Evolutionary conservation across 2,797 vertebrate genomes (phyloP).

Genomic region (Squalus acanthias): DNA sequence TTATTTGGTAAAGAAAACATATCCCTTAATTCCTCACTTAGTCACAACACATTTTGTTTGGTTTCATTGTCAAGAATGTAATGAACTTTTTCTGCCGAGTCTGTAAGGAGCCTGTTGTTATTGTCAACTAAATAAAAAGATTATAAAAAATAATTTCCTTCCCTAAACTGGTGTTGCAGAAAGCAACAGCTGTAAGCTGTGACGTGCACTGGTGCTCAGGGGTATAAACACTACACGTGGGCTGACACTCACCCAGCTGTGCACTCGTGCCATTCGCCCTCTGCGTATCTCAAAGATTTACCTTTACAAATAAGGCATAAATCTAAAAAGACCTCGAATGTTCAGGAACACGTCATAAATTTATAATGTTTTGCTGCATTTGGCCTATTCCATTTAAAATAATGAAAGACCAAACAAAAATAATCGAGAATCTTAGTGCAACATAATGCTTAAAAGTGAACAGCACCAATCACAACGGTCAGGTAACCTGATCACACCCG

Average conservation of each 20-base stretch:
- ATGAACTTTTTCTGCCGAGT: background rate
- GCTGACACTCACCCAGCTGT: background rate
- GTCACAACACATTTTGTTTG: background rate
- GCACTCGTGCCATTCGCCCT: background rate
- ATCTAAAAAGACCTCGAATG: background rate
- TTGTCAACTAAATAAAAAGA: background rate
- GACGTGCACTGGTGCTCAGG: background rate
- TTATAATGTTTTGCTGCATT: background rate
- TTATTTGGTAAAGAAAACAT: background rate
- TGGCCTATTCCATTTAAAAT: conserved; percentile 27
- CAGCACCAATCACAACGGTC: background rate
- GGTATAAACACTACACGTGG: background rate
- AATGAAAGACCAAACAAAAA: conserved; percentile 29
- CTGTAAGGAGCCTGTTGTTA: background rate
- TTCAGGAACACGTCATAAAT: background rate
- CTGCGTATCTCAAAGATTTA: background rate
- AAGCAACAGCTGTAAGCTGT: background rate
- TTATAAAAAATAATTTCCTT: background rate
- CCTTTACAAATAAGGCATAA: conserved; percentile 34
- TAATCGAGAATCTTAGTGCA: conserved; percentile 22
- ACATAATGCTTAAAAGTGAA: conserved; percentile 22
- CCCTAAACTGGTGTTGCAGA: background rate
- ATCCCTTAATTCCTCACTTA: background rate
- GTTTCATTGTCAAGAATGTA: background rate
- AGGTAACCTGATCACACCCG: background rate